Conservation (phyloP, 2,797 vertebrate species). For the Peromyscus melanophrys region DNA sequence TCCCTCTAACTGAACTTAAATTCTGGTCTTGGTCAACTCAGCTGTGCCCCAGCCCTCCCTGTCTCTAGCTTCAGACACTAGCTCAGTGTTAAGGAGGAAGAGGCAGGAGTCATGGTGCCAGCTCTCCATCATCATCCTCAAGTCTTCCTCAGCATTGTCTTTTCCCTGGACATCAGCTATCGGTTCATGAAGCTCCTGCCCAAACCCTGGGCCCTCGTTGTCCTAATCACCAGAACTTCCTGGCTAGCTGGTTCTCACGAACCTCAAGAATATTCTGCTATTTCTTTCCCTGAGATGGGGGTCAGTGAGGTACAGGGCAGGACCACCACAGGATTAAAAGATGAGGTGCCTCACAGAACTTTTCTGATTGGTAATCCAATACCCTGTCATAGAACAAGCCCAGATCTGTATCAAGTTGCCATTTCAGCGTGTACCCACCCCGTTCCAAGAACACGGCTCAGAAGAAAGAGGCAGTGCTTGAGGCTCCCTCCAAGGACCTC, state of each 20-base stretch:
- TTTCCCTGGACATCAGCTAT: neutral
- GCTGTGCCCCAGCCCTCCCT: neutral
- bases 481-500: too few species aligned
- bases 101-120: rapidly evolving
- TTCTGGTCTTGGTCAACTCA: neutral
- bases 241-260: neutral
- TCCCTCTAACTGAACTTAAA: neutral
- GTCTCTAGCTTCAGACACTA: conserved; percentile 1
- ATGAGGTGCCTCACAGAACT: neutral
- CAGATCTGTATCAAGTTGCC: neutral
- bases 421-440: neutral
- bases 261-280: neutral
- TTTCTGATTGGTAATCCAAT: neutral
- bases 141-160: neutral
- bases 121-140: neutral
- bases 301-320: neutral
- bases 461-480: neutral
- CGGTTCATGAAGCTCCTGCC: neutral
- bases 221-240: neutral
- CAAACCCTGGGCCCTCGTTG: neutral
- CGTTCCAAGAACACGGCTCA: conserved; percentile 4
- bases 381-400: neutral
- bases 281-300: neutral
- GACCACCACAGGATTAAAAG: neutral
- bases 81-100: neutral